These are phyloP conservation scores for Pseudopleuronectes americanus DNA, from an alignment of 2,797 vertebrate species.

Conservation along the genomic window DNA sequence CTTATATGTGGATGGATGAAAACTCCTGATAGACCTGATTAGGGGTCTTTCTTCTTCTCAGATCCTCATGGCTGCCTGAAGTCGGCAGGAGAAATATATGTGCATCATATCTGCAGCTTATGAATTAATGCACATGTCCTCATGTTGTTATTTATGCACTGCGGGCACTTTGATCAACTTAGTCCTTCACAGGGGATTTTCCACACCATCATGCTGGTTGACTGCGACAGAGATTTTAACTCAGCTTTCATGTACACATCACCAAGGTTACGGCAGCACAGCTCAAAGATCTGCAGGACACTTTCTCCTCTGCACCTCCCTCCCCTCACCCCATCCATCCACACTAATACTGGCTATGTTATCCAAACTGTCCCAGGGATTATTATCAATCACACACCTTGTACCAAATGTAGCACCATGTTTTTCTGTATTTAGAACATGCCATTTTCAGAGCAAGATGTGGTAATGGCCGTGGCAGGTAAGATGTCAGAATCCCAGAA, in stretches of 20 bases:
- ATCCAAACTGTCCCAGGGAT: constrained; percentile 32
- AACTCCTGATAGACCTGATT: constrained; percentile 17
- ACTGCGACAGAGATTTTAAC: constrained; percentile 8
- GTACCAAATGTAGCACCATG: constrained; percentile 4
- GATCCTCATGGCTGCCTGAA: background rate
- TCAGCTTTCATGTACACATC: constrained; percentile 20
- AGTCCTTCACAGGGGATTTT: background rate
- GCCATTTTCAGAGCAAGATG: constrained; percentile 9
- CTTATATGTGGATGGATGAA: constrained; percentile 6
- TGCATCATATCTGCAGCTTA: background rate
- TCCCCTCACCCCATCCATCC: constrained; percentile 28
- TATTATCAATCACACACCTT: constrained; percentile 46
- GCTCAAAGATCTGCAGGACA: constrained; percentile 30
- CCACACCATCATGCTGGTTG: constrained; percentile 4
- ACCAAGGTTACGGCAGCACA: constrained; percentile 31
- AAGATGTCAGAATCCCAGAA: constrained; percentile 7
- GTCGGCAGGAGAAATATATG: background rate
- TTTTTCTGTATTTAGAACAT: constrained; percentile 13
- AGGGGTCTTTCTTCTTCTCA: background rate
- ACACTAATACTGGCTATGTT: constrained; percentile 23
- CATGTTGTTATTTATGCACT: constrained; percentile 1
- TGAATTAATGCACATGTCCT: background rate
- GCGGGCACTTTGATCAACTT: constrained; percentile 10
- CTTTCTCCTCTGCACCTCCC: constrained; percentile 30
- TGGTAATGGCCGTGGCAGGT: constrained; percentile 8